These are phyloP conservation scores for Cephonodes hylas DNA, from an alignment of 2,888 invertebrate species.

Conservation along the genomic window DNA sequence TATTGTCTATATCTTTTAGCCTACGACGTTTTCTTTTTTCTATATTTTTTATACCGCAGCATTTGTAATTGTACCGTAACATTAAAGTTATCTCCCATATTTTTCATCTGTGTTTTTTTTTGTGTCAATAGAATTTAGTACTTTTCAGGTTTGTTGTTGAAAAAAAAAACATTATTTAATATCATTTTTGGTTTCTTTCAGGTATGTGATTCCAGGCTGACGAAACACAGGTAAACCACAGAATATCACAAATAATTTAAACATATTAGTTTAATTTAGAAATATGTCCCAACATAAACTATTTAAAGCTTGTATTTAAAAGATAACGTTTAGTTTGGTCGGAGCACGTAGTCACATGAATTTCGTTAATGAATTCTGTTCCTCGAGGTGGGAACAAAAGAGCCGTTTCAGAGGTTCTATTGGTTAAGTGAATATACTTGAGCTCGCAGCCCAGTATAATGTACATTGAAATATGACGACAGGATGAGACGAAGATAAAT, in stretches of 20 bases:
- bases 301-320: constrained; percentile 14
- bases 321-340: constrained; percentile 22
- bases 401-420: constrained; percentile 48
- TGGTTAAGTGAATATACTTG: constrained; percentile 54
- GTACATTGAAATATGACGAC: constrained; percentile 17
- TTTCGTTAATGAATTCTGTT: constrained; percentile 48
- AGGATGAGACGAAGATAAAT: neutral
- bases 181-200: neutral
- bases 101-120: neutral
- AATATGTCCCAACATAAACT: neutral
- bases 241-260: neutral
- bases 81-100: too few relatives aligned
- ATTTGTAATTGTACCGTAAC: too few relatives aligned
- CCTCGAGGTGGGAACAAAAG: constrained; percentile 56
- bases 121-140: neutral
- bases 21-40: too few relatives aligned
- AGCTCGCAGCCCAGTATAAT: constrained; percentile 34
- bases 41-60: too few relatives aligned
- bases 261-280: neutral
- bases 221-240: neutral
- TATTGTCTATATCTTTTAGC: too few relatives aligned
- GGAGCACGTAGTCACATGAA: constrained; percentile 19
- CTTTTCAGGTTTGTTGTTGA: neutral
- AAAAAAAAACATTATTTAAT: neutral
- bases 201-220: neutral